Base-by-base conservation (phyloP, 1,140 invertebrate species). In the Copidosoma floridanum region DNA sequence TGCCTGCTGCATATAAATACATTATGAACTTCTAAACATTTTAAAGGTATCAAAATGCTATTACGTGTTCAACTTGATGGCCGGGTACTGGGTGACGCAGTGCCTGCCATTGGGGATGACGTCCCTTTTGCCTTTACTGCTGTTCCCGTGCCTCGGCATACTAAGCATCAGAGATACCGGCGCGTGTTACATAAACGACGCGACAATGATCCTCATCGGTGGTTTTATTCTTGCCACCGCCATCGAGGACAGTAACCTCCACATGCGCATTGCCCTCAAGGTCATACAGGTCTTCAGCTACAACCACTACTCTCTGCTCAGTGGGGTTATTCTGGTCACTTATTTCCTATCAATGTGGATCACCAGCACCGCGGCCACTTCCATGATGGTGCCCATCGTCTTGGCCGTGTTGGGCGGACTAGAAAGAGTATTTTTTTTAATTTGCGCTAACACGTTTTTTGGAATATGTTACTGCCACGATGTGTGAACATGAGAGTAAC, bases 271-370 rank as follows among this genome's bases (percentile, higher is more conserved):
- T 2, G 93, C 93, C 0, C 75, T 96, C 20, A 84, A 85, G 63
- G 89, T 92, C 6, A 86, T 95, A 50, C 86, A 88, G 48, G 76
- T 88, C 10, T 86, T 94, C 35, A 94, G 94, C 29, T 89, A 87
- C 71, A 89, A 85, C 57, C 88, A 88, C 63, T 79, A 83, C 53
- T 83, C 81, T 69, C 75, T 93, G 46, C 88, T 92, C 69, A 84
- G 88, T 55, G 90, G 91, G 1, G 76, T 93, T 6, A 89, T 90
- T 67, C 75, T 83, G 18, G 90, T 91, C 0, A 92, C 90, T 0
- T 89, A 88, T 82, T 88, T 92, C 58, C 82, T 93, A 47, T 91
- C 89, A 0, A 90, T 93, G 88, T 93, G 91, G 91, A 89, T 93
- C 20, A 89, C 88, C 0, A 93, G 93, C 67, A 91, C 90, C 0